phyloP scores from a whole-genome alignment of 1,140 invertebrate genomes.

The Drosophila ohnishii region DNA sequence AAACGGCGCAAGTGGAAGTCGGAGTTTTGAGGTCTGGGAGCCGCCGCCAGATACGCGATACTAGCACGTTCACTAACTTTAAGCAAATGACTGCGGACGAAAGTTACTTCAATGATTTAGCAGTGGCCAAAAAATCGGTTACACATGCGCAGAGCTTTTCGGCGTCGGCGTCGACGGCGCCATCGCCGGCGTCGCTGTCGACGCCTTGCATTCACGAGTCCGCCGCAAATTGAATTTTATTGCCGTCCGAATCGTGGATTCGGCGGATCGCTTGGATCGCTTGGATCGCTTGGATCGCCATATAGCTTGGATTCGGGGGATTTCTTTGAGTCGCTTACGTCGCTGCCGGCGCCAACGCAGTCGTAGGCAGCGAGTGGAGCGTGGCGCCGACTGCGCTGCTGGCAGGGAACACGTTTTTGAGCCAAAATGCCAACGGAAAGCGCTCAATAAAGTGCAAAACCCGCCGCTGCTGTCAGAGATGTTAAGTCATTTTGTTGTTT shows the following conservation, averaged over 20 bases:
- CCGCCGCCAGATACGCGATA: slow-evolving; percentile 76
- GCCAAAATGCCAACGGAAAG: slow-evolving; percentile 56
- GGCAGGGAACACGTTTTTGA: slow-evolving; percentile 66
- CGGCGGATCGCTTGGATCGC: slow-evolving; percentile 2
- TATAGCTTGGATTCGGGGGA: slow-evolving; percentile 4
- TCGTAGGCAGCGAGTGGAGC: slow-evolving; percentile 8
- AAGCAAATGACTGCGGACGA: slow-evolving; percentile 83
- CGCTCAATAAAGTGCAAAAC: slow-evolving; percentile 77
- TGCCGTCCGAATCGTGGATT: slow-evolving; percentile 43
- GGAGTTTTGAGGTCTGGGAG: slow-evolving; percentile 35
- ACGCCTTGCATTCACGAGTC: slow-evolving; percentile 20
- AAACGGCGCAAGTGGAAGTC: slow-evolving; percentile 6
- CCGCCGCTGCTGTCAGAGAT: slow-evolving; percentile 14
- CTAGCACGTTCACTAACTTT: slow-evolving; percentile 83
- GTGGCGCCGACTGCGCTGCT: slow-evolving; percentile 7
- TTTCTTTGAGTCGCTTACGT: slow-evolving; percentile 1
- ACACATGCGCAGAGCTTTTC: slow-evolving; percentile 66
- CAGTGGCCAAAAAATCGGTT: slow-evolving; percentile 83
- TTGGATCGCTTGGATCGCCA: not conserved
- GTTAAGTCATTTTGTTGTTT: slow-evolving; percentile 49
- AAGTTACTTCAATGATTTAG: slow-evolving; percentile 83
- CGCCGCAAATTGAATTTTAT: slow-evolving; percentile 69
- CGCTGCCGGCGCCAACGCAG: not conserved
- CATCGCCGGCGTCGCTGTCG: slow-evolving; percentile 29
- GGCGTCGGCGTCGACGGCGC: slow-evolving; percentile 21